Percentiles rank a stretch among this genome's conserved stretches.
phyloP scores from a whole-genome alignment of 2,113 vertebrate species.

The Zootoca vivipara region DNA sequence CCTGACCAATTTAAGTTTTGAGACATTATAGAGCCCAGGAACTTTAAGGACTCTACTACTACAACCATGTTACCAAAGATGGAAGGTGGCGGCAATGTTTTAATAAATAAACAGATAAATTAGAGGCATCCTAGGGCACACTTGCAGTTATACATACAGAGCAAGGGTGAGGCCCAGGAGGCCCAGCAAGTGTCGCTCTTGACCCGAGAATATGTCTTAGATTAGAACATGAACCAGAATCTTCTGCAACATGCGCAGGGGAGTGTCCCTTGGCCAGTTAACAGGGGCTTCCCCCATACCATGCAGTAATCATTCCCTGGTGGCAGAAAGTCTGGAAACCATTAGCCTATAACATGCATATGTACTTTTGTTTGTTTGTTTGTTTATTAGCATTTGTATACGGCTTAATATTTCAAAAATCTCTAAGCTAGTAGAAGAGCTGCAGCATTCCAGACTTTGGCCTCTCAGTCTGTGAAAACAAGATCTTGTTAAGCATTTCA shows the following conservation, averaged over 20 bases:
- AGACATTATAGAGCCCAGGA: too few species aligned
- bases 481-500: background rate
- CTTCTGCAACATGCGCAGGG: background rate
- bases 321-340: background rate
- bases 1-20: too few species aligned
- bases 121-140: background rate
- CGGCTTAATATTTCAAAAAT: too few species aligned
- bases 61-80: too few species aligned
- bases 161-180: background rate
- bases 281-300: background rate
- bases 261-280: background rate
- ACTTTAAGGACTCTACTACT: too few species aligned
- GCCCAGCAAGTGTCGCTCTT: background rate
- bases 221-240: background rate
- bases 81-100: too few species aligned
- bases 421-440: background rate
- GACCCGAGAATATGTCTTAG: background rate
- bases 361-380: too few species aligned
- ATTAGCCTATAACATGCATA: too few species aligned
- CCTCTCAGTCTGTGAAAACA: background rate
- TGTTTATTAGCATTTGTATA: too few species aligned
- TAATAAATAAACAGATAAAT: background rate
- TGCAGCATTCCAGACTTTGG: background rate
- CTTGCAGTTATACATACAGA: background rate
- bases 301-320: background rate